Conservation (phyloP, 1,140 invertebrate genomes). For the Drosophila pallidifrons region DNA sequence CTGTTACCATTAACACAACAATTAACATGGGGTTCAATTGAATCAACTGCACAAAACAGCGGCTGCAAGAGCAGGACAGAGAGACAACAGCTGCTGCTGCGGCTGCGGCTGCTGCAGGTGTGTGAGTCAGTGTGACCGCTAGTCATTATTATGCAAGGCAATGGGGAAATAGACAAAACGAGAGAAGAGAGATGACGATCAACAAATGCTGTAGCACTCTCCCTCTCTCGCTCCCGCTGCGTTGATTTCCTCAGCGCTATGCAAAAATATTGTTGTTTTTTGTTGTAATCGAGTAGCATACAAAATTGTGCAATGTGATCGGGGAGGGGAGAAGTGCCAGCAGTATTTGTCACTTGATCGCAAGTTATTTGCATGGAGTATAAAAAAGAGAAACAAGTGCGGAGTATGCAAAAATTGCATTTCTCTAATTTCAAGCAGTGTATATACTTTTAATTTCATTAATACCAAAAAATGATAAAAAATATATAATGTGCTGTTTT, state of each 20-base stretch:
- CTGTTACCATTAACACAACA: slow-evolving; percentile 49
- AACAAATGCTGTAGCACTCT: background rate
- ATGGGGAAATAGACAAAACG: slow-evolving; percentile 14
- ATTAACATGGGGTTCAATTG: slow-evolving; percentile 75
- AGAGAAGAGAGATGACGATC: slow-evolving; percentile 15
- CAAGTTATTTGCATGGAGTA: background rate
- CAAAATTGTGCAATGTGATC: background rate
- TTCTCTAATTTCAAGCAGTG: background rate
- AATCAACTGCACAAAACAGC: slow-evolving; percentile 34
- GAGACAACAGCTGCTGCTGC: background rate
- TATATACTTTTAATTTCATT: background rate
- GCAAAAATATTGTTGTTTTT: slow-evolving; percentile 5
- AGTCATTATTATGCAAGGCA: slow-evolving; percentile 46
- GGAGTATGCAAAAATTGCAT: background rate
- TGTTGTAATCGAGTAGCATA: background rate
- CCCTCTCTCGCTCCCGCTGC: background rate
- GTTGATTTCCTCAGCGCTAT: slow-evolving; percentile 3
- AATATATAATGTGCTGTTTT: slow-evolving; percentile 9
- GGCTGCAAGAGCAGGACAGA: slow-evolving; percentile 8
- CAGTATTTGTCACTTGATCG: background rate
- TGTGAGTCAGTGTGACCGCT: slow-evolving; percentile 48
- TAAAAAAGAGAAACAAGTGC: too few species aligned
- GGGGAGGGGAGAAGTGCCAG: background rate
- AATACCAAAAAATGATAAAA: too few species aligned
- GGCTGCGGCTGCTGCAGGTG: slow-evolving; percentile 24